A percentile compares a stretch with the other conserved stretches of the same genome.
Conservation (phyloP, 2,888 invertebrate genomes). For the Polylopha cassiicola region DNA sequence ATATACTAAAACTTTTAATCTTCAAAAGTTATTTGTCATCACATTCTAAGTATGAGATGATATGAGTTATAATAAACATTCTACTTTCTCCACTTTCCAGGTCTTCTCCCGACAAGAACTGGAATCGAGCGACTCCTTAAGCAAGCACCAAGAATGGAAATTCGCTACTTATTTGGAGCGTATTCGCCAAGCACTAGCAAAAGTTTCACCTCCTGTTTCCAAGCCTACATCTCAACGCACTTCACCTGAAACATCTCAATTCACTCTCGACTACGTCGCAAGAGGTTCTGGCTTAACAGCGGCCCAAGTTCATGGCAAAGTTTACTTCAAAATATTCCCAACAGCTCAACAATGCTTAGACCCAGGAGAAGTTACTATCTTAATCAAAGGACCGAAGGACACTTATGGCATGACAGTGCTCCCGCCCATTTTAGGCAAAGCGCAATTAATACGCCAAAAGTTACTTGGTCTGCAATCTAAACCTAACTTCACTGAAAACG, state of each 20-base stretch:
- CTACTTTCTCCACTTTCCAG: conserved; percentile 59
- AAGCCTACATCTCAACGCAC: conserved; percentile 54
- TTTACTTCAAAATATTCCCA: conserved; percentile 78
- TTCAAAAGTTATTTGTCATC: too few species aligned
- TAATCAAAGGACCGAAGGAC: conserved; percentile 68
- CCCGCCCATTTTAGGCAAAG: conserved; percentile 66
- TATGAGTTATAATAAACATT: not conserved
- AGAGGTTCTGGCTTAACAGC: conserved; percentile 79
- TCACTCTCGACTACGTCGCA: conserved; percentile 74
- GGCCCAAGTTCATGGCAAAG: conserved; percentile 74
- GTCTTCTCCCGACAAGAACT: conserved; percentile 77
- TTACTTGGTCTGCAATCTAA: conserved; percentile 59
- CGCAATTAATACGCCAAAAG: conserved; percentile 65
- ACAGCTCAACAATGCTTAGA: conserved; percentile 68
- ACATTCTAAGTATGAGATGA: too few species aligned
- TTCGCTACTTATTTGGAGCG: conserved; percentile 72
- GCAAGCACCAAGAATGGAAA: conserved; percentile 74
- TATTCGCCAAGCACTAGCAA: conserved; percentile 63
- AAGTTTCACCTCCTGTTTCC: conserved; percentile 60
- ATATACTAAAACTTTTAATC: too few species aligned
- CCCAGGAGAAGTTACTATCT: conserved; percentile 66
- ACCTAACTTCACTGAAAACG: conserved; percentile 54
- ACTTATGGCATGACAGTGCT: conserved; percentile 64
- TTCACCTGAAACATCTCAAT: conserved; percentile 55
- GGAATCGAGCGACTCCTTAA: conserved; percentile 63